Evolutionary conservation across 1,140 invertebrate genomes (phyloP).

Genomic region (Charaxes varanes): DNA sequence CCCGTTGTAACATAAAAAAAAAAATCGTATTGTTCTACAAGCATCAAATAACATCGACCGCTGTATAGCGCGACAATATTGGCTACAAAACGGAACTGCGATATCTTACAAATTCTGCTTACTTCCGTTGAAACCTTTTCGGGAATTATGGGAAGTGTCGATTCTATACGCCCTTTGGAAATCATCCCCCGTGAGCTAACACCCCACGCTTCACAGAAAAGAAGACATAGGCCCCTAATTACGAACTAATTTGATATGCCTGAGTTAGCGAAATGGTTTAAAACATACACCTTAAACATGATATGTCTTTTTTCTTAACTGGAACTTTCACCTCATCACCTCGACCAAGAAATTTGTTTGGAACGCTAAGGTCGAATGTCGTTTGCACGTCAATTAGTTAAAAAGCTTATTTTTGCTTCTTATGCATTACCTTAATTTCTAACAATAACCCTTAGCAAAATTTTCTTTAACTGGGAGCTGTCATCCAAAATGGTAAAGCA

Average conservation of each 20-base stretch:
- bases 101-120: constrained; percentile 66
- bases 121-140: constrained; percentile 60
- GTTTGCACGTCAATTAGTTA: no score
- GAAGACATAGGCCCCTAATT: constrained; percentile 11
- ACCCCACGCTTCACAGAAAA: constrained; percentile 22
- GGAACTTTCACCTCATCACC: no score
- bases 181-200: constrained; percentile 24
- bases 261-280: constrained; percentile 11
- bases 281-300: no score
- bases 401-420: no score
- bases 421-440: no score
- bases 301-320: no score
- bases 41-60: constrained; percentile 29
- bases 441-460: no score
- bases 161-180: constrained; percentile 43
- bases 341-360: no score
- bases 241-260: constrained; percentile 11
- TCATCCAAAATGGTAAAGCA: no score
- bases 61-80: constrained; percentile 35
- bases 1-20: no score
- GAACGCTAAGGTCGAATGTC: no score
- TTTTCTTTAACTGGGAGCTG: no score
- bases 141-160: constrained; percentile 49
- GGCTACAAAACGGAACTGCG: constrained; percentile 55
- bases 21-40: constrained; percentile 12